These are phyloP conservation scores for Sciurus carolinensis DNA, from an alignment of 2,797 vertebrate species.

Conservation along the genomic window DNA sequence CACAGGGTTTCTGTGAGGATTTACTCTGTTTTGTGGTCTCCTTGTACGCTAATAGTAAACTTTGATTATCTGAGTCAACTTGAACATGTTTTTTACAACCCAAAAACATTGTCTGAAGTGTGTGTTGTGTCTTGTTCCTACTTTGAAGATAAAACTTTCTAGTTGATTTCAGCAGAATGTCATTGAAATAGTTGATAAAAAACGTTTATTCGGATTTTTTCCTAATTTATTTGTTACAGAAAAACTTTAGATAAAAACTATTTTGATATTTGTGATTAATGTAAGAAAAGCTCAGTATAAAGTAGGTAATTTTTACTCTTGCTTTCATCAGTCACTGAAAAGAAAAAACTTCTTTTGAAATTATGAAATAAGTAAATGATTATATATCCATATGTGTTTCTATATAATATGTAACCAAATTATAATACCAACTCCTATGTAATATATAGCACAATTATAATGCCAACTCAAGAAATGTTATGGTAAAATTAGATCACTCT, in stretches of 20 bases:
- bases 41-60: not conserved
- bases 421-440: not conserved
- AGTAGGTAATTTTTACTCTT: not conserved
- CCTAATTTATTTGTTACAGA: not conserved
- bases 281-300: conserved; percentile 16
- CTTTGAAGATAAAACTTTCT: not conserved
- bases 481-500: conserved; percentile 7
- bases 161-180: not conserved
- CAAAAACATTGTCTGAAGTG: not conserved
- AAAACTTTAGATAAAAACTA: not conserved
- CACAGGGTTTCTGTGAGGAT: not conserved
- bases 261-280: not conserved
- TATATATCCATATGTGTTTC: not conserved
- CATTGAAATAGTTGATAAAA: conserved; percentile 37
- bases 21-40: not conserved
- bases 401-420: not conserved
- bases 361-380: conserved; percentile 37
- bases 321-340: not conserved
- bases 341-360: conserved; percentile 15
- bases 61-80: not conserved
- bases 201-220: not conserved
- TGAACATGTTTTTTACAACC: conserved; percentile 1
- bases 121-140: not conserved
- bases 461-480: not conserved
- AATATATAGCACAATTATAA: no score